Evolutionary conservation across 2,113 vertebrate genomes (phyloP).

Genomic region (Chionis minor): DNA sequence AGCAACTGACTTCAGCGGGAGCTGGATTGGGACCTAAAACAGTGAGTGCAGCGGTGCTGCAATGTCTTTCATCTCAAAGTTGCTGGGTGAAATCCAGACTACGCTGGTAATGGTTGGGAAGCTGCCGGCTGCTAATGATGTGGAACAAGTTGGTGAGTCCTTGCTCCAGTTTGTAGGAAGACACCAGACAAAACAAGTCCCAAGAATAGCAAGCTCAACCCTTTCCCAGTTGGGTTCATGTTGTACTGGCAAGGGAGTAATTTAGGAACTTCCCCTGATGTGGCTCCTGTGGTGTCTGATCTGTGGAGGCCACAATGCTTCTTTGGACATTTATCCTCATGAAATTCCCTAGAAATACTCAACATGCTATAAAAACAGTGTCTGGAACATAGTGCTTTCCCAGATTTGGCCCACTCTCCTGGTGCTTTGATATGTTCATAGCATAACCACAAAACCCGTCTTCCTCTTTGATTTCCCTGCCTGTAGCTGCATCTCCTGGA

Average conservation of each 20-base stretch:
- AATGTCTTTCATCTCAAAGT: conserved; percentile 21
- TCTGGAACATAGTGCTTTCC: background rate
- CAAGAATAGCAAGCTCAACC: conserved; percentile 10
- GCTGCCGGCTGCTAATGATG: conserved; percentile 50
- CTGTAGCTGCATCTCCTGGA: background rate
- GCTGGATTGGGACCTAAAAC: conserved; percentile 27
- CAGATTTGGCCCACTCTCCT: background rate
- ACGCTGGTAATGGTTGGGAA: conserved; percentile 51
- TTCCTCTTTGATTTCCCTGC: background rate
- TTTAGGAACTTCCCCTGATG: conserved; percentile 39
- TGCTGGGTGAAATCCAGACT: conserved; percentile 49
- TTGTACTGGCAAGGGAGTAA: conserved; percentile 3
- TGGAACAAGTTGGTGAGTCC: conserved; percentile 55
- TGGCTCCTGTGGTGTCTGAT: conserved; percentile 54
- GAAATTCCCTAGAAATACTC: conserved; percentile 46
- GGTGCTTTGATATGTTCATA: background rate
- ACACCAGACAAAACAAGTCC: conserved; percentile 68
- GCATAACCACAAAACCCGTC: background rate
- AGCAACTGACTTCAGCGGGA: conserved; percentile 10
- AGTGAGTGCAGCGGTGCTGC: conserved; percentile 29
- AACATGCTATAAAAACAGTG: background rate
- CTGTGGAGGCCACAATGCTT: background rate
- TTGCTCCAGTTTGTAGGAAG: conserved; percentile 40
- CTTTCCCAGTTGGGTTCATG: conserved; percentile 14
- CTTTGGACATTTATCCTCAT: background rate